Conservation (phyloP, 2,797 vertebrate genomes). For the Galaxias olidus region DNA sequence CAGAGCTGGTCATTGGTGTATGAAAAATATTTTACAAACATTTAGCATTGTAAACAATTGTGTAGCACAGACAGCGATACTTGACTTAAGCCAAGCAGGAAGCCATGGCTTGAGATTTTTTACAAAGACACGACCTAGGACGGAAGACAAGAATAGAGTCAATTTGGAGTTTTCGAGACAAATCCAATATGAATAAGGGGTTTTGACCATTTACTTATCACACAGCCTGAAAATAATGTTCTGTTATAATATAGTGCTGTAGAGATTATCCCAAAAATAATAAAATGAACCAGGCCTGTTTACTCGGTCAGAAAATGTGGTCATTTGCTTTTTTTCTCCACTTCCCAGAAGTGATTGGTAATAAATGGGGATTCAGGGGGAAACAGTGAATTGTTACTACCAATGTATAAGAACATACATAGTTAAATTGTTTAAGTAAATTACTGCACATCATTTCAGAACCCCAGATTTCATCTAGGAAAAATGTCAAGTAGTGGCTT, state of each 20-base stretch:
- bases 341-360: constrained; percentile 82
- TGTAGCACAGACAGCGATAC: constrained; percentile 65
- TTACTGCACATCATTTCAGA: constrained; percentile 60
- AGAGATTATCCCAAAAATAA: not conserved
- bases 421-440: constrained; percentile 66
- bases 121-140: constrained; percentile 73
- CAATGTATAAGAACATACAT: constrained; percentile 72
- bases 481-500: constrained; percentile 57
- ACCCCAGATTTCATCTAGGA: constrained; percentile 61
- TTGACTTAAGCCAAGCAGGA: constrained; percentile 58
- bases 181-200: constrained; percentile 51
- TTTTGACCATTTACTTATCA: constrained; percentile 52
- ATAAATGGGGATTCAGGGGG: constrained; percentile 65
- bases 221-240: constrained; percentile 37
- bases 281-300: constrained; percentile 50
- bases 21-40: constrained; percentile 74
- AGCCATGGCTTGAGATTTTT: constrained; percentile 61
- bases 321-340: constrained; percentile 69
- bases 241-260: constrained; percentile 29
- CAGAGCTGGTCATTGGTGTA: constrained; percentile 67
- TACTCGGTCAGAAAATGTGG: constrained; percentile 42
- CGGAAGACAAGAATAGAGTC: constrained; percentile 76
- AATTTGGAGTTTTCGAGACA: constrained; percentile 63
- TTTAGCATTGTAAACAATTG: constrained; percentile 79
- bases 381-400: constrained; percentile 28